Conservation (phyloP, 2,888 invertebrate species). For the Xestia c-nigrum region DNA sequence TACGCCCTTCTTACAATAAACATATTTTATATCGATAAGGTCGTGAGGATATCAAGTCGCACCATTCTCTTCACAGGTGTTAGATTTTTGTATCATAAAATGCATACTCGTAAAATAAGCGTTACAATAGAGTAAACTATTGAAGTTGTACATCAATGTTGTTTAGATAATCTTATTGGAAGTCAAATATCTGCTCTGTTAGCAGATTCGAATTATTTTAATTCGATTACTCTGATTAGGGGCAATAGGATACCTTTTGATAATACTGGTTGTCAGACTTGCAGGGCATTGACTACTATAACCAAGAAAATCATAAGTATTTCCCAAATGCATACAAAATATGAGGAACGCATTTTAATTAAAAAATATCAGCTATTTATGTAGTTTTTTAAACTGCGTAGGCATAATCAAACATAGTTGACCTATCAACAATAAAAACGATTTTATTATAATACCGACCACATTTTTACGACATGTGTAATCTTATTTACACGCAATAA, state of each 20-base stretch:
- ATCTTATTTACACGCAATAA: constrained; percentile 49
- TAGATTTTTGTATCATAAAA: constrained; percentile 15
- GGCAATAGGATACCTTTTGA: no score
- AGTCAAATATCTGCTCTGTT: not conserved
- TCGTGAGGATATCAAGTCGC: constrained; percentile 20
- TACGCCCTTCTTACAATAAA: constrained; percentile 33
- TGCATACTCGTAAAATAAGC: constrained; percentile 14
- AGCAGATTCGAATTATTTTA: not conserved
- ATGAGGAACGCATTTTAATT: not conserved
- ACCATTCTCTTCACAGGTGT: constrained; percentile 37
- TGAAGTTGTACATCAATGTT: not conserved
- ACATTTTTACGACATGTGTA: constrained; percentile 15
- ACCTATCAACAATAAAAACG: not conserved
- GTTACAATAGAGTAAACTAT: constrained; percentile 9
- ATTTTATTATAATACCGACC: constrained; percentile 4
- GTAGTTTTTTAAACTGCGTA: not conserved
- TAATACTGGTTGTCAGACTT: no score
- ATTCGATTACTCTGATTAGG: no score
- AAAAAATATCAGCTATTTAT: not conserved
- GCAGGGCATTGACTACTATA: no score
- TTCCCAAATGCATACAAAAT: not conserved
- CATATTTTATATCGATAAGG: constrained; percentile 21
- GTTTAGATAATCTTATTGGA: not conserved
- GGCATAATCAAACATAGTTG: constrained; percentile 15
- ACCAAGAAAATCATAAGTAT: not conserved